Evolutionary conservation across 2,888 invertebrate species (phyloP).

Genomic region (Conops quadrifasciatus): DNA sequence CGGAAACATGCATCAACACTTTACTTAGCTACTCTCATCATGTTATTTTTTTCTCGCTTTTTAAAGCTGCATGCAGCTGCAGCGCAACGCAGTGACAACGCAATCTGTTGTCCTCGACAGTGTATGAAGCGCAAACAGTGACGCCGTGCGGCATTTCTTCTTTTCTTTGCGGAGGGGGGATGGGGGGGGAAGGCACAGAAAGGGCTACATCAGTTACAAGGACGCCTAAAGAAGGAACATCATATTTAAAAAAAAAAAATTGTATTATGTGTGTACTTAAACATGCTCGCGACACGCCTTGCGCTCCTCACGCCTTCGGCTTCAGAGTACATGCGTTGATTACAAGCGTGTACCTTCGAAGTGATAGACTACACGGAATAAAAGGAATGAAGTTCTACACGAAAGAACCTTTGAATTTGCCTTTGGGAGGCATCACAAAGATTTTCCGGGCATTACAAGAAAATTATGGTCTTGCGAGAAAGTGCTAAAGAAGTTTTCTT

Average conservation of each 20-base stretch:
- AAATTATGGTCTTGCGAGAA: no score
- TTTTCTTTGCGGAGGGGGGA: not conserved
- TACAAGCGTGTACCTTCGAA: no score
- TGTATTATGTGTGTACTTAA: constrained; percentile 25
- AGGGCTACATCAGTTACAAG: not conserved
- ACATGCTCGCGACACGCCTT: constrained; percentile 19
- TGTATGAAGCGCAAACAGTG: not conserved
- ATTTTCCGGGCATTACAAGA: no score
- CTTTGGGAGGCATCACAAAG: no score
- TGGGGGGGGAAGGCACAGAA: not conserved
- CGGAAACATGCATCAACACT: constrained; percentile 44
- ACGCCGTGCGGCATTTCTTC: not conserved
- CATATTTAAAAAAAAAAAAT: constrained; percentile 22
- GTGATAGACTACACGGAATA: no score
- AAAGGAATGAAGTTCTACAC: no score
- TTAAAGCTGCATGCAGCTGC: not conserved
- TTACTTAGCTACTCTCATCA: constrained; percentile 24
- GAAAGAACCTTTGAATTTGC: no score
- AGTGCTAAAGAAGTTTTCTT: no score
- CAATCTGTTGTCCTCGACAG: constrained; percentile 36
- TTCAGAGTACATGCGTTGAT: constrained; percentile 5
- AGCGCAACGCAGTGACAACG: constrained; percentile 45
- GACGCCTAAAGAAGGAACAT: constrained; percentile 14
- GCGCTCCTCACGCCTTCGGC: not conserved
- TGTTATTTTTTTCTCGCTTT: constrained; percentile 3